phyloP scores from a whole-genome alignment of 1,140 invertebrate species.

The Philopotamus ludificatus region DNA sequence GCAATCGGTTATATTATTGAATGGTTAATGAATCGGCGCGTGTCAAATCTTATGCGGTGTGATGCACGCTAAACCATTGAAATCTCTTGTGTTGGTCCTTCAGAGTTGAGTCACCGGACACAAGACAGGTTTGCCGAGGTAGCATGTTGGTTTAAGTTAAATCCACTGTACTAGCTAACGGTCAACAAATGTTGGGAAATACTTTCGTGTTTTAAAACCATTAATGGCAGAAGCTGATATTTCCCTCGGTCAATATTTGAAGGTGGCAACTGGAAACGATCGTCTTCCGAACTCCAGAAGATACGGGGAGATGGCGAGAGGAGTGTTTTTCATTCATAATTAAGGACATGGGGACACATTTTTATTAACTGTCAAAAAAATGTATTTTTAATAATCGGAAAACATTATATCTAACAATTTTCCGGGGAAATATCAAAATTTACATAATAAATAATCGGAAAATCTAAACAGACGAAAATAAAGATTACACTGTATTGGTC shows the following conservation, averaged over 20 bases:
- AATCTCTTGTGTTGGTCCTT: background rate
- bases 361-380: too few species aligned
- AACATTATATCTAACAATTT: too few species aligned
- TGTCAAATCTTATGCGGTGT: background rate
- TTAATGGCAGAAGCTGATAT: conserved; percentile 32
- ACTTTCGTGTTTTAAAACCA: conserved; percentile 16
- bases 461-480: too few species aligned
- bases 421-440: too few species aligned
- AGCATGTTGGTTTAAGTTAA: conserved; percentile 10
- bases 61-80: background rate
- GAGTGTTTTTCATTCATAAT: too few species aligned
- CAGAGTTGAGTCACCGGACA: background rate
- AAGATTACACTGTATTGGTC: too few species aligned
- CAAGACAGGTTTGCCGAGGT: conserved; percentile 6
- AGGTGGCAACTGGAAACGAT: conserved; percentile 15
- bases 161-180: conserved; percentile 8
- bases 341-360: too few species aligned
- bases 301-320: too few species aligned
- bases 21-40: background rate
- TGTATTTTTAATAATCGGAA: too few species aligned
- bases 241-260: conserved; percentile 17
- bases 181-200: conserved; percentile 17
- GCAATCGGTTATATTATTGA: too few species aligned
- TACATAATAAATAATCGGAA: too few species aligned
- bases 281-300: too few species aligned